A percentile compares a stretch with the other conserved stretches of the same genome.
Conservation (phyloP, 2,113 vertebrate genomes). For the Zeus faber region DNA sequence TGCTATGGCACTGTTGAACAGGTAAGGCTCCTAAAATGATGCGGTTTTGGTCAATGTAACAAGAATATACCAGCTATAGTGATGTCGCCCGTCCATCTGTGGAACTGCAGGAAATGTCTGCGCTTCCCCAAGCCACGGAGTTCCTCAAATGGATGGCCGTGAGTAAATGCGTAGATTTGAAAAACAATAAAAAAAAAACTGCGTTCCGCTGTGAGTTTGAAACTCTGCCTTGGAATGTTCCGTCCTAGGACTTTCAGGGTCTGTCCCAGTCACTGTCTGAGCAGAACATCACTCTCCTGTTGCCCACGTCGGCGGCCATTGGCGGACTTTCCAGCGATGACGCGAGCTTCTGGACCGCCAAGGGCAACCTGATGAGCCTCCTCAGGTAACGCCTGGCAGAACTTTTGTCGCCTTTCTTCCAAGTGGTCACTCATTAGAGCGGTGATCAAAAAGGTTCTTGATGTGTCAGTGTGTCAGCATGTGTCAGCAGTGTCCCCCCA, state of each 20-base stretch:
- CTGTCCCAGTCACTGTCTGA: slow-evolving; percentile 52
- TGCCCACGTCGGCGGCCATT: slow-evolving; percentile 80
- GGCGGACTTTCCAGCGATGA: slow-evolving; percentile 78
- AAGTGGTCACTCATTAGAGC: too few species aligned
- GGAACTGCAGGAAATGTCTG: slow-evolving; percentile 78
- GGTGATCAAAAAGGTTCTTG: too few species aligned
- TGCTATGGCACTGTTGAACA: slow-evolving; percentile 84
- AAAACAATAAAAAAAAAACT: too few species aligned
- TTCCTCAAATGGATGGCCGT: slow-evolving; percentile 85
- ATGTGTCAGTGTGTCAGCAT: too few species aligned
- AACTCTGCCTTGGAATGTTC: background rate
- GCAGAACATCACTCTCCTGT: slow-evolving; percentile 83
- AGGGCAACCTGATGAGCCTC: slow-evolving; percentile 78
- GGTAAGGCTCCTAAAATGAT: slow-evolving; percentile 55
- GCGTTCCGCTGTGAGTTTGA: too few species aligned
- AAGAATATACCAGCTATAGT: background rate
- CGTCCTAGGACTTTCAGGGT: background rate
- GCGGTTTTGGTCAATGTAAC: background rate
- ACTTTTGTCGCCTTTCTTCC: too few species aligned
- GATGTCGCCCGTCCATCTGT: background rate
- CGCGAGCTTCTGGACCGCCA: slow-evolving; percentile 79
- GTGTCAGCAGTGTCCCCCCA: too few species aligned
- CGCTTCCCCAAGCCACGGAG: slow-evolving; percentile 71
- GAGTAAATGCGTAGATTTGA: too few species aligned
- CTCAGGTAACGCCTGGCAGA: slow-evolving; percentile 72